Conservation (phyloP, 2,888 invertebrate genomes). For the Sarcophaga carnaria region DNA sequence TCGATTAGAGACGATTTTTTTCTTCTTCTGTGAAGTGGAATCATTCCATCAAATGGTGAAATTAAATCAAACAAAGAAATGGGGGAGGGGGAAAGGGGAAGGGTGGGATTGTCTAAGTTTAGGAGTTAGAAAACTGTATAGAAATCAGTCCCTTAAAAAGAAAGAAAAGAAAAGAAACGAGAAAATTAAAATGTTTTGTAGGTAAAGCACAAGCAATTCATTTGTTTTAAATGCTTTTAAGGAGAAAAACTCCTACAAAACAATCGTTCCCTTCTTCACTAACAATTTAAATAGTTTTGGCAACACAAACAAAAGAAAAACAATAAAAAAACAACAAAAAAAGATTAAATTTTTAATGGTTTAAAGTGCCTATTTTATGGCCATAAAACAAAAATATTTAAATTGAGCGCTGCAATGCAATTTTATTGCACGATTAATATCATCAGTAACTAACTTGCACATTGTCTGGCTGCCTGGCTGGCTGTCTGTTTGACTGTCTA, state of each 20-base stretch:
- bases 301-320: neutral
- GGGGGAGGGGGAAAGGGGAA: too few species aligned
- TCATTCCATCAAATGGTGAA: neutral
- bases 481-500: neutral
- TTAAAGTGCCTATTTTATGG: constrained; percentile 19
- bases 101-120: too few species aligned
- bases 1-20: neutral
- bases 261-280: too few species aligned
- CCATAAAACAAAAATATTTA: constrained; percentile 48
- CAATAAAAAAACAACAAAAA: too few species aligned
- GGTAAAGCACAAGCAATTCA: too few species aligned
- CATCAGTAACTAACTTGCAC: too few species aligned
- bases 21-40: neutral
- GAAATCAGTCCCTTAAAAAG: too few species aligned
- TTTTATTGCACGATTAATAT: constrained; percentile 57
- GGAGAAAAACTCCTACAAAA: too few species aligned
- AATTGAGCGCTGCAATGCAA: constrained; percentile 55
- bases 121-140: too few species aligned
- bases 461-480: neutral
- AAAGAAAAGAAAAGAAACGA: too few species aligned
- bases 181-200: too few species aligned
- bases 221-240: too few species aligned
- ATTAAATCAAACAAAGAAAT: neutral
- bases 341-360: neutral
- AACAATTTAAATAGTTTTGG: neutral